A percentile compares a stretch with the other conserved stretches of the same genome.
Evolutionary conservation across 2,113 vertebrate genomes (phyloP).

Genomic region (Varanus salvator): DNA sequence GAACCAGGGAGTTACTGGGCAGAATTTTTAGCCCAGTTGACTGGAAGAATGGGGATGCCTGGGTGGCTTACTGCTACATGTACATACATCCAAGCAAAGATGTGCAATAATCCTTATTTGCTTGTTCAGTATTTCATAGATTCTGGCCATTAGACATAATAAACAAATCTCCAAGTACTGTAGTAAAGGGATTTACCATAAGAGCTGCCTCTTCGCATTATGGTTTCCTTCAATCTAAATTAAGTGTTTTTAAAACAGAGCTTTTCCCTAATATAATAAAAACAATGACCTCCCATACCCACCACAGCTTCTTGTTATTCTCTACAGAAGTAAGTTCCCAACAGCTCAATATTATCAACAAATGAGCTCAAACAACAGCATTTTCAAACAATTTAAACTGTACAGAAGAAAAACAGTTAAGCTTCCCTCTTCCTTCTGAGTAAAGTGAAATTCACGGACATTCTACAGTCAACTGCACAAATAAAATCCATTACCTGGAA

Average conservation of each 20-base stretch:
- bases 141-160: background rate
- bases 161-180: background rate
- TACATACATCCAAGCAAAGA: background rate
- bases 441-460: constrained; percentile 23
- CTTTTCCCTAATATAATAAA: background rate
- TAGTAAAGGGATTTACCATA: background rate
- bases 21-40: too few relatives aligned
- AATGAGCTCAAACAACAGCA: constrained; percentile 7
- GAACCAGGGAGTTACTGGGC: too few relatives aligned
- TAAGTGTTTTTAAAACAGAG: background rate
- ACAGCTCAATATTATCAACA: constrained; percentile 22
- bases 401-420: background rate
- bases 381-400: background rate
- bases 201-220: background rate
- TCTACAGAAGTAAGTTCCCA: constrained; percentile 17
- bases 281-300: background rate
- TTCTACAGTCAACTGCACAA: constrained; percentile 13
- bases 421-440: constrained; percentile 1
- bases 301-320: background rate
- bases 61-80: too few relatives aligned
- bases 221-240: constrained; percentile 8
- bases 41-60: too few relatives aligned
- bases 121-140: background rate
- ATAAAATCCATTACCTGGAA: constrained; percentile 82
- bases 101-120: background rate